Evolutionary conservation across 2,113 vertebrate genomes (phyloP), one percentile per base, ranked within the genome.

Genomic region (Lontra canadensis): DNA sequence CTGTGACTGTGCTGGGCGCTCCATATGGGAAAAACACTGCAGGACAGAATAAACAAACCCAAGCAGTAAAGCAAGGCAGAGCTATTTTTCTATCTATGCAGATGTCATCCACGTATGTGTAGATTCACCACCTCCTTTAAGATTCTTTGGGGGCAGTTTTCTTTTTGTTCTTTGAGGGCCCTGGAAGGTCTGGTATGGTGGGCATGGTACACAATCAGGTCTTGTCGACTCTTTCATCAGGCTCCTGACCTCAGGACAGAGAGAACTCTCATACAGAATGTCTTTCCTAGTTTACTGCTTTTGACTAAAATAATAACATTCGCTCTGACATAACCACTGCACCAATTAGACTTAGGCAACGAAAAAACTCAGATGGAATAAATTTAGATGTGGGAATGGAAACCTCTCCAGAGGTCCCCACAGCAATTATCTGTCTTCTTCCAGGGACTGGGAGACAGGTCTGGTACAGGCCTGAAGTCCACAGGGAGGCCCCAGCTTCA

Each of bases 291-390:
- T 94, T 96, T 89, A 94, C 21, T 25, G 87, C 71, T 96, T 95
- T 95, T 85, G 87, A 95, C 74, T 95, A n/a, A 94, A 95, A 94
- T 84, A 78, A 76, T 73, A 96, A 88, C 83, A 95, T 96, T 96
- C 31, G 0, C 80, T 87, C 69, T 92, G 87, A 94, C 83, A 65
- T 67, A 49, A 76, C 85, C 96, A 94, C 71, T 73, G 47, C 9
- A 34, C 63, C 61, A 76, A 95, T 95, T 96, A 97, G 86, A 93
- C 92, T 81, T 61, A 55, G 36, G 86, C 83, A 73, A 71, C 71
- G 69, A 26, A 83, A 93, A 94, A 67, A 26, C 25, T 86, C 42
- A 29, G 67, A 23, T 57, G 73, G 93, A 89, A 87, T 95, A 84
- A 71, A 92, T 61, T 92, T 71, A 55, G 79, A 39, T 39, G 34